Evolutionary conservation across 2,888 invertebrate genomes (phyloP).

Genomic region (Aquatica leii): DNA sequence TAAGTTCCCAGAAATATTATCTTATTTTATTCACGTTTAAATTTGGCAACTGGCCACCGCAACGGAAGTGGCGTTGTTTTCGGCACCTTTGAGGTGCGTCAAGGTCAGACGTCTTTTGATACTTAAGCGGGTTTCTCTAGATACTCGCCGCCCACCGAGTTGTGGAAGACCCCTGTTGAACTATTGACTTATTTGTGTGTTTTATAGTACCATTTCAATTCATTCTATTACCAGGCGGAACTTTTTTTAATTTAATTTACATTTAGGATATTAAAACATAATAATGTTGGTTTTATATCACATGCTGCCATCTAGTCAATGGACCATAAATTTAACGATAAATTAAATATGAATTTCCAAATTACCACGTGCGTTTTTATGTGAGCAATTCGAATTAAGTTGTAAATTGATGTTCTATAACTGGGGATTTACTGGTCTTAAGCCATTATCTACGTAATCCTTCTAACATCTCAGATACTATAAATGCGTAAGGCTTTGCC

Average conservation of each 20-base stretch:
- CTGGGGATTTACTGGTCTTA: too few species aligned
- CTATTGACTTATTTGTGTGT: slow-evolving; percentile 10
- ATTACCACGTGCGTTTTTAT: too few species aligned
- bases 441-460: too few species aligned
- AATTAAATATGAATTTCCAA: too few species aligned
- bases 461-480: slow-evolving; percentile 8
- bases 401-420: too few species aligned
- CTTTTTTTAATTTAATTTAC: too few species aligned
- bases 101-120: slow-evolving; percentile 38
- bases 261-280: too few species aligned
- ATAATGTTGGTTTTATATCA: too few species aligned
- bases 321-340: background rate
- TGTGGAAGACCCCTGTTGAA: slow-evolving; percentile 16
- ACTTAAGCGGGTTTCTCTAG: slow-evolving; percentile 18
- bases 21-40: slow-evolving; percentile 44
- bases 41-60: slow-evolving; percentile 48
- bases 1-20: slow-evolving; percentile 43
- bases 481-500: slow-evolving; percentile 8
- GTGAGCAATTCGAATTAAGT: too few species aligned
- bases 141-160: slow-evolving; percentile 20
- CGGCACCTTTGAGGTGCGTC: slow-evolving; percentile 43
- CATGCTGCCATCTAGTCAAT: background rate
- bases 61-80: slow-evolving; percentile 46
- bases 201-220: background rate
- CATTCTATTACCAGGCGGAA: too few species aligned